Evolutionary conservation across 2,797 vertebrate species (phyloP), one percentile per base, ranked within the genome.

Genomic region (Phrynocephalus guinanensis): DNA sequence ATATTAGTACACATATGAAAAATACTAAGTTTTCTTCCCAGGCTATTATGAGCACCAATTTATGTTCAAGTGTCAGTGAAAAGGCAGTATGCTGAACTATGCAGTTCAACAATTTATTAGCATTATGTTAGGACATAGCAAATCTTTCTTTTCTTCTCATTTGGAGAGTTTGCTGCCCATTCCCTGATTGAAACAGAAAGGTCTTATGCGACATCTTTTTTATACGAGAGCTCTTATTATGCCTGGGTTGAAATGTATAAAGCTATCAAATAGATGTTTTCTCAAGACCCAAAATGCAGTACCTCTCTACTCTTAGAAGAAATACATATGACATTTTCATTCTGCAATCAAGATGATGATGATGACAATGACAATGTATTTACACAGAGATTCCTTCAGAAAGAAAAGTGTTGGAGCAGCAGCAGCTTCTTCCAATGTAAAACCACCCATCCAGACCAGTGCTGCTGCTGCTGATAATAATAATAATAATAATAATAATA

Each of bases 181-280:
- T 81, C 24, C 60, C 50, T 67, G 50, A 78, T 67, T 28, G 71
- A 76, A 82, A 33, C 56, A 85, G 68, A 72, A 92, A 73, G 15
- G 48, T 81, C 24, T 20, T 88, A 63, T 33, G 71, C n/a, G 48
- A 82, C 10, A 73, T 30, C 1, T 28, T 79, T 18, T 52, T 63
- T 26, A 9, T 1, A 79, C 77, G 11, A 79, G 28, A 79, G 3
- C 28, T 78, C 18, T 78, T 60, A 50, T 81, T 2, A 44, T 38
- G 11, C 71, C 3, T 28, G 33, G 38, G 80, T 20, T 24, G 9
- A 2, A 67, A 85, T 18, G 6, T 75, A 88, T 80, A 86, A 24
- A 50, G 83, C 2, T 83, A 93, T 86, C 63, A 90, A 86, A 88
- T 8, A 5, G 79, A 88, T 86, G 52, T 85, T 73, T 83, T 79